Evolutionary conservation across 2,113 vertebrate species (phyloP).

Genomic region (Eulemur rufifrons): DNA sequence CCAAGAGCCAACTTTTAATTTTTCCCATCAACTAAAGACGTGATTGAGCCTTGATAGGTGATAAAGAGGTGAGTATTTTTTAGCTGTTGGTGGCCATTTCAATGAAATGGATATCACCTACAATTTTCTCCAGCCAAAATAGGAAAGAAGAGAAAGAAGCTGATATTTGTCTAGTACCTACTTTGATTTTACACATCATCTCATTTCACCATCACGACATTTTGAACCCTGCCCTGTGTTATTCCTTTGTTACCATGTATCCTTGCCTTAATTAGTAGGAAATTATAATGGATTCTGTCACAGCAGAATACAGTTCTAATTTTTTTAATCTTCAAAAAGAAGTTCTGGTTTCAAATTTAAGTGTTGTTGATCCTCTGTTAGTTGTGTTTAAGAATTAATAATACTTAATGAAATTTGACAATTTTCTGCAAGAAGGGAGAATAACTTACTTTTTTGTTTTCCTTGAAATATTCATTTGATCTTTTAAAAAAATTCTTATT

Average conservation of each 20-base stretch:
- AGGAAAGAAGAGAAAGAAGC: background rate
- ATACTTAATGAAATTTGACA: background rate
- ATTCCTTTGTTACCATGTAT: background rate
- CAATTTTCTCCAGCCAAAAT: background rate
- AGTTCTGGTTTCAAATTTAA: background rate
- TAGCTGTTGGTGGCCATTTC: background rate
- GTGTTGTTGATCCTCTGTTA: background rate
- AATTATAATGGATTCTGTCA: background rate
- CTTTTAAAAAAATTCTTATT: background rate
- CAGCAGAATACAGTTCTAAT: background rate
- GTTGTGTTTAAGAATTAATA: background rate
- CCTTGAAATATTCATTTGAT: background rate
- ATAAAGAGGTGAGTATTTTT: background rate
- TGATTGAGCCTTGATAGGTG: background rate
- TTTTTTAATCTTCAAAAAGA: background rate
- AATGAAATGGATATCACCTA: background rate
- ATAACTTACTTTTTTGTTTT: background rate
- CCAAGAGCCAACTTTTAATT: background rate
- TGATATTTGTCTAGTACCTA: background rate
- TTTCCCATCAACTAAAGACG: background rate
- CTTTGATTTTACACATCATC: background rate
- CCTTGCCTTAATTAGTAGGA: background rate
- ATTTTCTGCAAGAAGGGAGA: background rate
- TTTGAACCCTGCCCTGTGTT: background rate
- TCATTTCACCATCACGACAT: background rate